phyloP scores from a whole-genome alignment of 2,113 vertebrate genomes.

The Anoura caudifer region DNA sequence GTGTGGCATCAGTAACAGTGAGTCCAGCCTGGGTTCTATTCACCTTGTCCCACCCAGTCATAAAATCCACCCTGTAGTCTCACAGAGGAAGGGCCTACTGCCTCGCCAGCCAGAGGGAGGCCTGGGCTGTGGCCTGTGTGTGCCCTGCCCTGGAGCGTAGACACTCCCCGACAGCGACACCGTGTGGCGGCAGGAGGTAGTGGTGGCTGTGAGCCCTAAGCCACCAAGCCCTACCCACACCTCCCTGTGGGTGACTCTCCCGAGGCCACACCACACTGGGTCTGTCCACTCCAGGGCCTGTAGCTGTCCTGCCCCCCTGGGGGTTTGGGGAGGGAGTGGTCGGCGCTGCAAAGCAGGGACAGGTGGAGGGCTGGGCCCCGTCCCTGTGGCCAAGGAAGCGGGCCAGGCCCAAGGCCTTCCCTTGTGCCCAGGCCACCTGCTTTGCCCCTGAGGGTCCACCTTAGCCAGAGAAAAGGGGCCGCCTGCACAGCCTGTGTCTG shows the following conservation, averaged over 20 bases:
- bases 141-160: rapidly evolving
- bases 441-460: no score
- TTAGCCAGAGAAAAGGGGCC: not conserved
- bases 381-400: not conserved
- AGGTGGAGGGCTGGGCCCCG: not conserved
- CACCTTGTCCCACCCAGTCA: rapidly evolving
- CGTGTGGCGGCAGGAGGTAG: not conserved
- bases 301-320: not conserved
- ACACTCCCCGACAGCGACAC: not conserved
- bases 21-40: rapidly evolving
- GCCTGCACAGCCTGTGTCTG: rapidly evolving
- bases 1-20: rapidly evolving
- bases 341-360: no score
- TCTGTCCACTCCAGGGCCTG: not conserved
- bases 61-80: rapidly evolving
- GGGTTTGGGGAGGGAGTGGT: rapidly evolving
- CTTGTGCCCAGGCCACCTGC: not conserved
- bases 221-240: not conserved
- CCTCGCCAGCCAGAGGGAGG: not conserved
- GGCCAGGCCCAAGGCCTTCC: not conserved
- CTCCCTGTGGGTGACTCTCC: not conserved
- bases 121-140: rapidly evolving
- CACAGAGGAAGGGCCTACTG: not conserved
- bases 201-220: not conserved
- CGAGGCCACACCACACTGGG: not conserved